These are phyloP conservation scores for Nicator chloris DNA, from an alignment of 2,113 vertebrate genomes.

Conservation along the genomic window DNA sequence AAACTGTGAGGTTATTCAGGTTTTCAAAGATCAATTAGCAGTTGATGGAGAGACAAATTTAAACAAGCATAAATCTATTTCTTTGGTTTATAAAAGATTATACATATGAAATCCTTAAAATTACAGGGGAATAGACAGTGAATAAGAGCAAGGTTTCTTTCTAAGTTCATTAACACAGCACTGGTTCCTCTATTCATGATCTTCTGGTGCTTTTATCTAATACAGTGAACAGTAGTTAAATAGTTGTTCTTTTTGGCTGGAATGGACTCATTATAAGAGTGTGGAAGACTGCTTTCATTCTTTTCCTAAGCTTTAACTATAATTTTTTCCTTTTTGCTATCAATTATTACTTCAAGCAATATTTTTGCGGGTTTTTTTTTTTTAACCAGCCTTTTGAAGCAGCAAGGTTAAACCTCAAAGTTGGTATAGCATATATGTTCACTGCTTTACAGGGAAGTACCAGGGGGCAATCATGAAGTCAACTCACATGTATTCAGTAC, in stretches of 20 bases:
- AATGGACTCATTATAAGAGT: background rate
- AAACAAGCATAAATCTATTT: background rate
- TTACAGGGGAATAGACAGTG: background rate
- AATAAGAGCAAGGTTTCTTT: background rate
- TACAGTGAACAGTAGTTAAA: background rate
- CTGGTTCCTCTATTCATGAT: background rate
- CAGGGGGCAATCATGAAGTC: background rate
- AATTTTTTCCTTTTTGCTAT: background rate
- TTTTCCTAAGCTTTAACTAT: background rate
- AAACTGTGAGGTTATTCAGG: background rate
- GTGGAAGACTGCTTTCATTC: background rate
- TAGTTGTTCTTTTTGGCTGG: background rate
- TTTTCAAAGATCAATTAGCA: background rate
- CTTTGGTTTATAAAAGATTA: background rate
- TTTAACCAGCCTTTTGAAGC: background rate
- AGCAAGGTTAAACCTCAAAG: background rate
- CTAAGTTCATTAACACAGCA: background rate
- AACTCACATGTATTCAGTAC: background rate
- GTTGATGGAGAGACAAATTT: background rate
- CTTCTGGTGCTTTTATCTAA: background rate
- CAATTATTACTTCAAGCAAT: background rate
- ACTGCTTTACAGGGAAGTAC: background rate
- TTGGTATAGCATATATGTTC: background rate
- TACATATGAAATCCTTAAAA: background rate
- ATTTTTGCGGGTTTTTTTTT: background rate